These are phyloP conservation scores for Diprion similis DNA, from an alignment of 1,140 invertebrate species.

Conservation along the genomic window DNA sequence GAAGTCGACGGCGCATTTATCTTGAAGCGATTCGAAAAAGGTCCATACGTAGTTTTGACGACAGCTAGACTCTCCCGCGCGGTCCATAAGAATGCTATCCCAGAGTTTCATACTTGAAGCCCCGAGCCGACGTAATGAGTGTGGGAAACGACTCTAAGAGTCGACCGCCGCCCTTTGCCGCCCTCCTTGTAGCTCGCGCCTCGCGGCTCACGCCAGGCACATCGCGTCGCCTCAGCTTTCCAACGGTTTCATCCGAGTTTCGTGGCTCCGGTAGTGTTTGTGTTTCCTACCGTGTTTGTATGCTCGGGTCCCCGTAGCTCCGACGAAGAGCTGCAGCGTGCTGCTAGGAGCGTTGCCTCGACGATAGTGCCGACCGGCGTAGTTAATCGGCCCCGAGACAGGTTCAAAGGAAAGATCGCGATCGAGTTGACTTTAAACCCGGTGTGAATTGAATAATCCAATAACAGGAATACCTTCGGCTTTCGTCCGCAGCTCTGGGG, in stretches of 20 bases:
- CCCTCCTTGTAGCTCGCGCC: neutral
- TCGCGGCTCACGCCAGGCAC: neutral
- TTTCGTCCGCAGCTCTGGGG: neutral
- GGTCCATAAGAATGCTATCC: slow-evolving; percentile 14
- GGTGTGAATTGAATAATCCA: neutral
- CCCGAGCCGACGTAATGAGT: slow-evolving; percentile 13
- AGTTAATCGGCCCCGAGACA: neutral
- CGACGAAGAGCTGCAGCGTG: no score
- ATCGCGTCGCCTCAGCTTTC: slow-evolving; percentile 6
- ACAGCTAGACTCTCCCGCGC: neutral
- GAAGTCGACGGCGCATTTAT: no score
- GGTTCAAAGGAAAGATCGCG: neutral
- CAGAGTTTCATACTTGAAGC: slow-evolving; percentile 16
- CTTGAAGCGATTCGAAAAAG: no score
- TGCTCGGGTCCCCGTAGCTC: slow-evolving; percentile 1
- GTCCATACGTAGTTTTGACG: no score
- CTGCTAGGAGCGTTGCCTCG: no score
- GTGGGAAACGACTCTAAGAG: slow-evolving; percentile 14
- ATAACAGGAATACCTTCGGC: neutral
- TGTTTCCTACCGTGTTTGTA: slow-evolving; percentile 17
- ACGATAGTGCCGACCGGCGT: neutral
- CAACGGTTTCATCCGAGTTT: neutral
- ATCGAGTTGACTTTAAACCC: neutral
- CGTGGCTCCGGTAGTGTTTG: slow-evolving; percentile 15
- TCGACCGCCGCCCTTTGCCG: neutral